Percentiles rank a stretch among this genome's conserved stretches.
Evolutionary conservation across 2,888 invertebrate genomes (phyloP).

Genomic region (Dorcus hopei): DNA sequence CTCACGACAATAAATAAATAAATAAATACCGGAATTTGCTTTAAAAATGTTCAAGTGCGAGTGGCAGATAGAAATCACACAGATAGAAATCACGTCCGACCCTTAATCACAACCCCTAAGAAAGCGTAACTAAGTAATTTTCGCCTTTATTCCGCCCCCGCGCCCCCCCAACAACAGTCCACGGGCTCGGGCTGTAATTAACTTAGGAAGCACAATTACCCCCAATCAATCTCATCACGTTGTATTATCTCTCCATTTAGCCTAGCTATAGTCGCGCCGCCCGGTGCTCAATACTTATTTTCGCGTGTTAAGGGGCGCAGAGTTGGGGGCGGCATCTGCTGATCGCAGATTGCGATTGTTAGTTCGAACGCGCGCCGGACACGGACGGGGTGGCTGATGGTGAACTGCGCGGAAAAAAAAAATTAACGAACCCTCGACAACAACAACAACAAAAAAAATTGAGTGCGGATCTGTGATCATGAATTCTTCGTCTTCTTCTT

Average conservation of each 20-base stretch:
- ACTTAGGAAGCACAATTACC: conserved; percentile 28
- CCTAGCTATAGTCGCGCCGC: conserved; percentile 2
- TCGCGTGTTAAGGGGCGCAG: conserved; percentile 18
- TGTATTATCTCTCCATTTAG: conserved; percentile 27
- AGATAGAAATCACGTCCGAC: not conserved
- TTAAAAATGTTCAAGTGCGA: not conserved
- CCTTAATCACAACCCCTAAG: conserved; percentile 16
- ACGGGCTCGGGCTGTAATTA: conserved; percentile 22
- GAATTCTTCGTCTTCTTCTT: too few relatives aligned
- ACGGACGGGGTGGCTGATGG: not conserved
- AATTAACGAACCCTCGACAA: too few relatives aligned
- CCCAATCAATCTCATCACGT: conserved; percentile 28
- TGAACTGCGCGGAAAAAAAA: too few relatives aligned
- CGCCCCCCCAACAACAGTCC: conserved; percentile 15
- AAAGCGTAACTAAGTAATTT: conserved; percentile 3
- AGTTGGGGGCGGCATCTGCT: too few relatives aligned
- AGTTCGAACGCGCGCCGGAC: not conserved
- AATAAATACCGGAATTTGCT: not conserved
- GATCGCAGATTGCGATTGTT: too few relatives aligned
- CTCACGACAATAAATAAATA: not conserved
- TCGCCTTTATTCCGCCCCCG: not conserved
- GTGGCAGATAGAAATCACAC: too few relatives aligned
- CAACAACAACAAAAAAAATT: too few relatives aligned
- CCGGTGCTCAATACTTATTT: conserved; percentile 22
- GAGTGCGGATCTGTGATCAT: too few relatives aligned